These are phyloP conservation scores for Balaeniceps rex DNA, from an alignment of 2,113 vertebrate species.

Conservation along the genomic window DNA sequence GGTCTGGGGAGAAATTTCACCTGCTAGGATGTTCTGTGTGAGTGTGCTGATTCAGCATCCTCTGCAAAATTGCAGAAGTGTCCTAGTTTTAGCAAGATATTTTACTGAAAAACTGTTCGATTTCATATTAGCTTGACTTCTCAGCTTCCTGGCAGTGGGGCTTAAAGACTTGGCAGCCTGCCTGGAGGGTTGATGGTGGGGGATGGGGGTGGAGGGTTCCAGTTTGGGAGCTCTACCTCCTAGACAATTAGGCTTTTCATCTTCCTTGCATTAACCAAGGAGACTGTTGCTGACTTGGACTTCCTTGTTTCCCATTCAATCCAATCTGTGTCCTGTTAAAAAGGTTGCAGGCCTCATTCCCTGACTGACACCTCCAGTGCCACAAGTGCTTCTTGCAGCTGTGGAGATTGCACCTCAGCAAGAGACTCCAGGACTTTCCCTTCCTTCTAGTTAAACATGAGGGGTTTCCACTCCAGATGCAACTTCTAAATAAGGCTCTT, in stretches of 20 bases:
- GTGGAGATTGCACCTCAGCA: background rate
- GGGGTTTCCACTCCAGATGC: background rate
- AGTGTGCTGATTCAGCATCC: background rate
- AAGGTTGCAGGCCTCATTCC: fast-evolving
- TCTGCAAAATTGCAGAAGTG: background rate
- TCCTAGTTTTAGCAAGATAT: background rate
- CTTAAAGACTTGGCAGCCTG: background rate
- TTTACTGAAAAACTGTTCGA: background rate
- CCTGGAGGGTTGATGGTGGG: background rate
- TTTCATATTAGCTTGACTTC: background rate
- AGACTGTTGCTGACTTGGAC: background rate
- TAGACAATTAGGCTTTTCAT: background rate
- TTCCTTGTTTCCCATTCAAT: background rate
- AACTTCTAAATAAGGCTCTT: background rate
- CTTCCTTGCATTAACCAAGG: background rate
- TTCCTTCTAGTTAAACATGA: background rate
- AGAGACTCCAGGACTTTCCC: background rate
- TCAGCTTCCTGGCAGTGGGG: background rate
- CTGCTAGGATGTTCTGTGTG: background rate
- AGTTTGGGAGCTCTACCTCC: background rate
- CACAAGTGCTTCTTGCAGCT: background rate
- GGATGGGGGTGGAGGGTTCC: background rate
- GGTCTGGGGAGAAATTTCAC: background rate
- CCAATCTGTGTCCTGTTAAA: background rate
- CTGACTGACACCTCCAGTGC: background rate